Conservation (phyloP, 2,888 invertebrate species). For the Drosophila acutilabella region DNA sequence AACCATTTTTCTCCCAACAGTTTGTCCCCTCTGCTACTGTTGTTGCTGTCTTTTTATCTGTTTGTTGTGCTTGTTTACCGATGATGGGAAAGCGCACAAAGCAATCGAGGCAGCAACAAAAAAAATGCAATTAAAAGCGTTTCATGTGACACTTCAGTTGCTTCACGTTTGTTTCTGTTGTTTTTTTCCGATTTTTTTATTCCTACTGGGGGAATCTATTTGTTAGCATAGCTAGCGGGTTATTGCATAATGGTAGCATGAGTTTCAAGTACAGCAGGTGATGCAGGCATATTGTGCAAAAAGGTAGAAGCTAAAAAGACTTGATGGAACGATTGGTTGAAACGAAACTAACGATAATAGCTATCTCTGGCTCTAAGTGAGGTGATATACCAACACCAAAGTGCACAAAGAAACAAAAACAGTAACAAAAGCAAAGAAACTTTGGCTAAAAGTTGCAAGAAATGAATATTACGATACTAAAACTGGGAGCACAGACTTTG, state of each 20-base stretch:
- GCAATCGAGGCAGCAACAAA: slow-evolving; percentile 36
- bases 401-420: neutral
- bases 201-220: slow-evolving; percentile 10
- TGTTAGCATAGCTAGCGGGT: slow-evolving; percentile 25
- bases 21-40: neutral
- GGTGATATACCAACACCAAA: neutral
- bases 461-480: neutral
- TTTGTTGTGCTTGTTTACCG: slow-evolving; percentile 40
- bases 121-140: slow-evolving; percentile 70
- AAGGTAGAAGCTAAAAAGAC: neutral
- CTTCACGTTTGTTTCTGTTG: slow-evolving; percentile 14
- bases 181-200: neutral
- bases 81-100: slow-evolving; percentile 34
- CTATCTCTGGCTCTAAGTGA: slow-evolving; percentile 30
- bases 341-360: slow-evolving; percentile 53
- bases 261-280: slow-evolving; percentile 39
- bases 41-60: slow-evolving; percentile 35
- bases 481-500: neutral
- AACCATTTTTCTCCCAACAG: slow-evolving; percentile 38
- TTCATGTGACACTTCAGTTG: slow-evolving; percentile 72
- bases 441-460: slow-evolving; percentile 10
- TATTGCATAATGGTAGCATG: slow-evolving; percentile 33
- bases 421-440: slow-evolving; percentile 9
- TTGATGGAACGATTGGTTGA: slow-evolving; percentile 33
- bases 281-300: slow-evolving; percentile 25